These are phyloP conservation scores for Sinocyclocheilus maitianheensis DNA, from an alignment of 2,113 vertebrate species.

Conservation along the genomic window DNA sequence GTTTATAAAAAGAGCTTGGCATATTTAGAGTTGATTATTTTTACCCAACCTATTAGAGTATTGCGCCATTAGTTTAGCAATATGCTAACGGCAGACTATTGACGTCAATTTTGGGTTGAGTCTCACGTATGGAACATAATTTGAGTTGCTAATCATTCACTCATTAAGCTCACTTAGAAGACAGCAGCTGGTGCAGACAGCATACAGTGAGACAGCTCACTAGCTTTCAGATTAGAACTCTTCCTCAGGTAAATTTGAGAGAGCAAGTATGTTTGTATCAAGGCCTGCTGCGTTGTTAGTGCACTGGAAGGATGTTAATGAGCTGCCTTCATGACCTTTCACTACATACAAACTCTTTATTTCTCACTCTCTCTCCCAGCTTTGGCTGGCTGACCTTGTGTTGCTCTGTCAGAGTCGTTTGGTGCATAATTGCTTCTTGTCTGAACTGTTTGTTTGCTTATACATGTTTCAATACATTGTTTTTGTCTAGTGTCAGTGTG, in stretches of 20 bases:
- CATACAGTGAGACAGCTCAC: neutral
- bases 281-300: conserved; percentile 70
- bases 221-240: neutral
- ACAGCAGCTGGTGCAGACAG: neutral
- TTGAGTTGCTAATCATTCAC: neutral
- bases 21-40: neutral
- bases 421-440: conserved; percentile 51
- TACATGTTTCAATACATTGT: conserved; percentile 38
- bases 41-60: neutral
- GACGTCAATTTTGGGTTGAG: neutral
- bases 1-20: neutral
- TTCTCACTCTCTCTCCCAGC: neutral
- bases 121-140: neutral
- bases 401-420: conserved; percentile 44
- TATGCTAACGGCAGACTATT: neutral
- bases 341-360: conserved; percentile 1
- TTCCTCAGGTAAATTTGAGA: conserved; percentile 1
- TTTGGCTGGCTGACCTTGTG: conserved; percentile 29
- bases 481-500: conserved; percentile 21
- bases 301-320: conserved; percentile 77
- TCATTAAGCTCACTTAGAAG: neutral
- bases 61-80: neutral
- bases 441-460: conserved; percentile 51
- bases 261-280: neutral
- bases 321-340: conserved; percentile 78